Base-by-base conservation (phyloP, 2,797 vertebrate species). In the Craterocephalus amniculus region DNA sequence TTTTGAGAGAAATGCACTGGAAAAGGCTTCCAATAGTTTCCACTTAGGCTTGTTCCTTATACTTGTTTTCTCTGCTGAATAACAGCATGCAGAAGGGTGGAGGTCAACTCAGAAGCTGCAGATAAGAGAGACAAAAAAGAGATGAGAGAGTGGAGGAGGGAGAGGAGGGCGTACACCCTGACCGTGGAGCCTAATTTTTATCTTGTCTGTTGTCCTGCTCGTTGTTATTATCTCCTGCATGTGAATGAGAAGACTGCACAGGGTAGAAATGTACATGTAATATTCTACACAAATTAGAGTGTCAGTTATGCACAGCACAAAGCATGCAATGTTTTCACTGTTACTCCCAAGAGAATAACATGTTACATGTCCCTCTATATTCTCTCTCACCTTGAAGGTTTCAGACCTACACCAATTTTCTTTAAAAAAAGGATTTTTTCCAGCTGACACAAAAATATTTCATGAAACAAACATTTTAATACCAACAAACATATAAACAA, bases 141-240 rank as follows among this genome's bases (percentile, higher is more conserved):
- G 48, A 64, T 81, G 79, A 67, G 67, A 79, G 80, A 78, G 74
- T 56, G 63, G 69, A 74, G 76, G 81, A 74, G 80, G 74, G 68
- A 77, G 71, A 71, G 79, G 69, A 85, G 83, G 88, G 83, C 74
- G 79, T 88, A 76, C 88, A 89, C 91, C 80, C 84, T 85, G 84
- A 88, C 88, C 64, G 20, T 80, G 79, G 54, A 85, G 81, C 83
- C 86, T 80, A 87, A 83, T 80, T 89, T 84, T 93, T 92, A 93
- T 93, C 91, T 92, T 91, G 88, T 89, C 85, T 83, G 86, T 83
- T 74, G 83, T 87, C 86, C 88, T 91, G 81, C 80, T 74, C 59
- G 79, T 77, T 61, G 79, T 77, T 34, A 51, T 90, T 89, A 91
- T 91, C 87, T 81, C 22, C 67, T 10, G 70, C 83, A 85, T 74